A percentile compares a stretch with the other conserved stretches of the same genome.
These are phyloP conservation scores for Ryuthela nishihirai DNA, from an alignment of 2,888 invertebrate genomes.

Conservation along the genomic window DNA sequence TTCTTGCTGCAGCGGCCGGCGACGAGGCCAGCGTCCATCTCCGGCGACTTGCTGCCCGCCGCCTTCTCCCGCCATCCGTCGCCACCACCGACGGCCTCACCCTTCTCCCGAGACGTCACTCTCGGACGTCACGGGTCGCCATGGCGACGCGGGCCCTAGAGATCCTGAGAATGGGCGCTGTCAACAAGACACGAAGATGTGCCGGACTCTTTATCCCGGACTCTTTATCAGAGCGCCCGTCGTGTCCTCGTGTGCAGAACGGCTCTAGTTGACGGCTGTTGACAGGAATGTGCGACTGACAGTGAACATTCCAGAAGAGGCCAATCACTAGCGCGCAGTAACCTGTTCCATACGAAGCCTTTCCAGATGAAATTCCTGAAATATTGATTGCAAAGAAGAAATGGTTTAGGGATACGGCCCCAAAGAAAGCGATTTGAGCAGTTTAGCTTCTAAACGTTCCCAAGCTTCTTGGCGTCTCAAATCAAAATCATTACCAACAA, in stretches of 20 bases:
- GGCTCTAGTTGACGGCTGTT: conserved; percentile 17
- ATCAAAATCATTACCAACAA: too few relatives aligned
- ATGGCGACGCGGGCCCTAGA: background rate
- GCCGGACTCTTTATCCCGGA: conserved; percentile 30
- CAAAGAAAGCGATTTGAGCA: too few relatives aligned
- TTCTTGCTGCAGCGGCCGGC: conserved; percentile 2
- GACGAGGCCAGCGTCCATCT: background rate
- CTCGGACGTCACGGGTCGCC: background rate
- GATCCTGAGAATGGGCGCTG: conserved; percentile 10
- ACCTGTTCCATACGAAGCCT: too few relatives aligned
- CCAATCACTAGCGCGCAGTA: too few relatives aligned
- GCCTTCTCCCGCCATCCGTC: background rate
- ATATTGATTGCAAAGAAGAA: too few relatives aligned
- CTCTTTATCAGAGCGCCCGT: conserved; percentile 29
- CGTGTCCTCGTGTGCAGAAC: conserved; percentile 28
- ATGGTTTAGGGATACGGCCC: too few relatives aligned
- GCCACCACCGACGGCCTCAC: background rate
- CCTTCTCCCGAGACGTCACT: background rate
- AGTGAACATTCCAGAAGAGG: too few relatives aligned
- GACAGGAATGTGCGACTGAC: too few relatives aligned
- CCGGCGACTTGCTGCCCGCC: background rate
- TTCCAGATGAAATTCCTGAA: too few relatives aligned
- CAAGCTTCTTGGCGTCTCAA: too few relatives aligned
- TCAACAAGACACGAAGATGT: conserved; percentile 26
- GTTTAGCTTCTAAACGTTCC: too few relatives aligned